Percentiles rank a stretch among this genome's conserved stretches.
phyloP scores from a whole-genome alignment of 2,797 vertebrate genomes.

The Pelodytes ibericus region DNA sequence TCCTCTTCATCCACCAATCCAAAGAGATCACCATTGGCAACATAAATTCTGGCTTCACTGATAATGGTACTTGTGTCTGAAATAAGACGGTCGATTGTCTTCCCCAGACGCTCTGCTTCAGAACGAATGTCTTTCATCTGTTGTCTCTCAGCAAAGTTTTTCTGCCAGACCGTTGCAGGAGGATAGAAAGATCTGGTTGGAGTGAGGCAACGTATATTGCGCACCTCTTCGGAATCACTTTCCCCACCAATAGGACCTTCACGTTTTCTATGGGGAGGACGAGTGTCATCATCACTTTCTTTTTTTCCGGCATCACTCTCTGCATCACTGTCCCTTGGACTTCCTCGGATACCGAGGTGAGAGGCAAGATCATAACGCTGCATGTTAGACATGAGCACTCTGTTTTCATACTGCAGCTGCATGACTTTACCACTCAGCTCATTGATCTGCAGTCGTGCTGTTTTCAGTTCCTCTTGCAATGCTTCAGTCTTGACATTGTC shows the following conservation, averaged over 20 bases:
- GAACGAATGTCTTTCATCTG: slow-evolving; percentile 97
- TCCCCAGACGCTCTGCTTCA: slow-evolving; percentile 92
- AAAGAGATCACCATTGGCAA: slow-evolving; percentile 92
- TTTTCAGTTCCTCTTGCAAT: slow-evolving; percentile 94
- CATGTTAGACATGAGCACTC: slow-evolving; percentile 97
- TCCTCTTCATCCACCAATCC: slow-evolving; percentile 93
- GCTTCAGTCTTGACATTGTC: slow-evolving; percentile 87
- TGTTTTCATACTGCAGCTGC: slow-evolving; percentile 98
- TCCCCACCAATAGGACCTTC: slow-evolving; percentile 97
- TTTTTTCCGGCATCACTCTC: slow-evolving; percentile 93
- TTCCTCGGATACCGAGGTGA: slow-evolving; percentile 90
- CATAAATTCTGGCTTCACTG: slow-evolving; percentile 91
- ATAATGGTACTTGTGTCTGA: slow-evolving; percentile 97
- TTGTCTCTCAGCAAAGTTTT: slow-evolving; percentile 94
- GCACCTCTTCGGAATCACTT: slow-evolving; percentile 94
- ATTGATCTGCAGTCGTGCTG: slow-evolving; percentile 93
- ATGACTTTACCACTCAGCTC: slow-evolving; percentile 98
- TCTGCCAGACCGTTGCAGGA: slow-evolving; percentile 83
- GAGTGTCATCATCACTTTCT: slow-evolving; percentile 87
- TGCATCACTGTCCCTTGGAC: slow-evolving; percentile 92
- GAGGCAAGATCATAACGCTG: slow-evolving; percentile 97
- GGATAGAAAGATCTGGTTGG: slow-evolving; percentile 91
- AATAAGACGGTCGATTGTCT: slow-evolving; percentile 95
- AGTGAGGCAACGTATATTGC: slow-evolving; percentile 93
- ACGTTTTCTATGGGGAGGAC: slow-evolving; percentile 93